Conservation (phyloP, 2,797 vertebrate genomes). For the Danio jaintianensis region DNA sequence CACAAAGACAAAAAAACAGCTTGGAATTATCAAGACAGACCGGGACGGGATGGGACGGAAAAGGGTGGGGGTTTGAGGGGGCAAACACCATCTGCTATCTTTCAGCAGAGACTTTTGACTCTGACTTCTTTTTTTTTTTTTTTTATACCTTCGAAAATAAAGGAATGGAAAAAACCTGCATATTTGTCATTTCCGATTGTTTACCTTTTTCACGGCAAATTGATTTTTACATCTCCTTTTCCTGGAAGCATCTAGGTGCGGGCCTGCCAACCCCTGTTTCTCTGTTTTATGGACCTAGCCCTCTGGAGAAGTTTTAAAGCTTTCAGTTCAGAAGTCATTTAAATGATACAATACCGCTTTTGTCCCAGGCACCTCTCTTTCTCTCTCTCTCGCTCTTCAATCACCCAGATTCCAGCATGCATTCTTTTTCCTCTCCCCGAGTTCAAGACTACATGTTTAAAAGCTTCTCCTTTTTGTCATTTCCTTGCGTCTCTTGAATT, state of each 20-base stretch:
- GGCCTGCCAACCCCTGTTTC: conserved; percentile 76
- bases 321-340: conserved; percentile 82
- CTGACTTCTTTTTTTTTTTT: conserved; percentile 70
- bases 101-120: conserved; percentile 67
- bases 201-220: conserved; percentile 86
- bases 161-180: conserved; percentile 73
- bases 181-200: conserved; percentile 86
- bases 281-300: conserved; percentile 80
- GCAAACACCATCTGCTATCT: conserved; percentile 66
- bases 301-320: conserved; percentile 82
- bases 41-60: background rate
- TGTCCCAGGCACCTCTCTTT: conserved; percentile 80
- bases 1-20: conserved; percentile 17
- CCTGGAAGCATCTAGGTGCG: conserved; percentile 79
- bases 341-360: conserved; percentile 84
- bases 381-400: conserved; percentile 42
- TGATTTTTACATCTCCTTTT: conserved; percentile 86
- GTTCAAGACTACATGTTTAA: conserved; percentile 58
- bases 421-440: conserved; percentile 34
- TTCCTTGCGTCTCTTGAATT: conserved; percentile 55
- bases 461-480: conserved; percentile 29
- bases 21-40: conserved; percentile 47
- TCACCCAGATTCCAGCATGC: conserved; percentile 53
- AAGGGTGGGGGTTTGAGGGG: conserved; percentile 13
- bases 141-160: conserved; percentile 72